Conservation (phyloP, 2,888 invertebrate species). For the Drosophila cognata region DNA sequence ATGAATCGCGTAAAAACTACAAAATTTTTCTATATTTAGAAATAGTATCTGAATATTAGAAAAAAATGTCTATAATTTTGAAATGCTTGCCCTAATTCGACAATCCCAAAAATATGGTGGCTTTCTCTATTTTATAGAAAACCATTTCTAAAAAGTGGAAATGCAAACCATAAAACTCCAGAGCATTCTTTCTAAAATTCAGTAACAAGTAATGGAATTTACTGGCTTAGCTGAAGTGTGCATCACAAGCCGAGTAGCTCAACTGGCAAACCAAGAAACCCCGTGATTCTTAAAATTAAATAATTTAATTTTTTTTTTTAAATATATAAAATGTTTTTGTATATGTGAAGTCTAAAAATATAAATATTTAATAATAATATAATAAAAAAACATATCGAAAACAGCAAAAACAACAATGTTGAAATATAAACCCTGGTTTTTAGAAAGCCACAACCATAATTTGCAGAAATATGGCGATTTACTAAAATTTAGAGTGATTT, state of each 20-base stretch:
- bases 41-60: background rate
- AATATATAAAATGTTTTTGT: background rate
- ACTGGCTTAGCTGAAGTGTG: background rate
- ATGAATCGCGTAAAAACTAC: background rate
- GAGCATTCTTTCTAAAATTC: background rate
- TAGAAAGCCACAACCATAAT: background rate
- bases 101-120: background rate
- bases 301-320: background rate
- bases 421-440: background rate
- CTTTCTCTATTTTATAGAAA: background rate
- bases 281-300: background rate
- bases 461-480: background rate
- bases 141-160: background rate
- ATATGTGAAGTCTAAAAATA: background rate
- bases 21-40: background rate
- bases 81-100: background rate
- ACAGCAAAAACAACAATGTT: background rate
- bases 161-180: background rate
- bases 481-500: background rate
- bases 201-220: background rate
- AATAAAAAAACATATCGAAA: background rate
- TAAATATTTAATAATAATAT: background rate
- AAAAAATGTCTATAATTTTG: background rate
- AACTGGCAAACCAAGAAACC: background rate
- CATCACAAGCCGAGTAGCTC: background rate